Evolutionary conservation across 2,888 invertebrate genomes (phyloP), one percentile per base, ranked within the genome.

Genomic region (Acleris sparsana): DNA sequence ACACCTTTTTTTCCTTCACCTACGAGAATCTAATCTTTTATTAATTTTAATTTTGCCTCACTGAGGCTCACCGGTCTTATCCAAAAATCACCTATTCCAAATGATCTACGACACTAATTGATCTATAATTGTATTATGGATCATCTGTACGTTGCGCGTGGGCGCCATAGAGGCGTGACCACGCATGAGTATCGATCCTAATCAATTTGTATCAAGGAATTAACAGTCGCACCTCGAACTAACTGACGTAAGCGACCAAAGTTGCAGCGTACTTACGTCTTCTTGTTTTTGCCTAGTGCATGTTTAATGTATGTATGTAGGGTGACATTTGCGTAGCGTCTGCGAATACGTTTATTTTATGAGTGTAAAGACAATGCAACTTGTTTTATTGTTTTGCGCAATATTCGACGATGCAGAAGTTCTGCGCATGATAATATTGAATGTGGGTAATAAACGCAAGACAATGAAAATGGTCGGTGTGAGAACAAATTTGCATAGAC

Each of bases 51-150:
- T 4, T 13, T 39, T 39, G 13, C 39, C 39, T 39, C 39, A 39
- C 20, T 71, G 80, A 80, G 77, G 75, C 73, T 73, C 0, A 0
- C 3, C 5, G 5, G 4, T 7, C 9, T 1, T 9, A 57, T 20
- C 44, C 43, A 67, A 1, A 22, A 69, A 48, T 5, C 62, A 20
- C 62, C 2, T 33, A 53, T 62, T 1, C 39, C 17, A 29, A 33
- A n/a, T 49, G 22, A 33, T 52, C 48, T 55, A 53, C 20, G n/a
- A 53, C 51, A 53, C 52, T 52, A 72, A 73, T 79, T 86, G 77
- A 82, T 90, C 89, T 89, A 86, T 88, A 86, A 87, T 89, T 88
- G 87, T 90, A 87, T 89, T 87, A 89, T 89, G 89, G 87, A 89
- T 89, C 85, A 87, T 88, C 85, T 82, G 88, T 83, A 82, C 72